Conservation (phyloP, 1,140 invertebrate genomes). For the Diachasmimorpha longicaudata region DNA sequence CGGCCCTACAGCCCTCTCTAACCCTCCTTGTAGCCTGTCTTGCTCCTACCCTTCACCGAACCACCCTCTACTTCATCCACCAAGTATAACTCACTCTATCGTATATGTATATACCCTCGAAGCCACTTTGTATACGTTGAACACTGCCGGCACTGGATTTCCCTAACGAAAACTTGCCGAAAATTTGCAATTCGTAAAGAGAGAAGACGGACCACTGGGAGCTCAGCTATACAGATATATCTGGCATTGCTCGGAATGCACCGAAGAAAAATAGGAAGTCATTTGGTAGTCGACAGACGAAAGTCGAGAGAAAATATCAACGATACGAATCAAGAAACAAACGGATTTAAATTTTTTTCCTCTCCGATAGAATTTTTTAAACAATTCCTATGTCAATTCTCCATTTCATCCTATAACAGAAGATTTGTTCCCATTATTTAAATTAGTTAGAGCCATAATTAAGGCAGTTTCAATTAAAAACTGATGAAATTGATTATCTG, state of each 20-base stretch:
- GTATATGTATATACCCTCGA: slow-evolving; percentile 41
- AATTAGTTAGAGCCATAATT: too few relatives aligned
- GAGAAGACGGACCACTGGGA: slow-evolving; percentile 31
- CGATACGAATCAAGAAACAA: background rate
- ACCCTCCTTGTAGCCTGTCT: background rate
- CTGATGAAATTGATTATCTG: too few relatives aligned
- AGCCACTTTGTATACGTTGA: slow-evolving; percentile 60
- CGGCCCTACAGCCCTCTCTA: slow-evolving; percentile 46
- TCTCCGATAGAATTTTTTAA: too few relatives aligned
- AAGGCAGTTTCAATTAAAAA: too few relatives aligned
- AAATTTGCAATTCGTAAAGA: slow-evolving; percentile 63
- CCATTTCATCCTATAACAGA: too few relatives aligned
- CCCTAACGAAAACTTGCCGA: slow-evolving; percentile 61
- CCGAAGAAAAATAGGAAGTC: background rate
- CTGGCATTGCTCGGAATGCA: background rate
- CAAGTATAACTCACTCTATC: background rate
- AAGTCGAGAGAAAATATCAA: background rate
- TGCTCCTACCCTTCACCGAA: background rate
- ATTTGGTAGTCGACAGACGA: slow-evolving; percentile 2
- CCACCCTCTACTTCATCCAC: background rate
- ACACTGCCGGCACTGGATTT: slow-evolving; percentile 55
- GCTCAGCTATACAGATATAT: slow-evolving; percentile 10
- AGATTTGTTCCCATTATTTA: too few relatives aligned
- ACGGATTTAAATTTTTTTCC: background rate
- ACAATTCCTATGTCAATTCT: too few relatives aligned